Conservation (phyloP, 2,113 vertebrate genomes). For the Anthoscopus minutus region DNA sequence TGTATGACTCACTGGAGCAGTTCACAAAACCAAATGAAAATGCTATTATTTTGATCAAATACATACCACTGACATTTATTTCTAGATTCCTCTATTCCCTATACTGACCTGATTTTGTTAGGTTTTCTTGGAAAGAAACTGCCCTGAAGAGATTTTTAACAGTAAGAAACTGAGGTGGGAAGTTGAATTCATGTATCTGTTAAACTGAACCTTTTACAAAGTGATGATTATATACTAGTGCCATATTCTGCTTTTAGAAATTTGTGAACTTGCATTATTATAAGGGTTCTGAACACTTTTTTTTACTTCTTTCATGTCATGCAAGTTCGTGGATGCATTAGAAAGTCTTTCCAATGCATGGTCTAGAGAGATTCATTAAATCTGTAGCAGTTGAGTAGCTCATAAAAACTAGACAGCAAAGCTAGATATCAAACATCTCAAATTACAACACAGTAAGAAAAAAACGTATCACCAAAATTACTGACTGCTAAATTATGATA, state of each 20-base stretch:
- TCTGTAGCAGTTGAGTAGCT: not conserved
- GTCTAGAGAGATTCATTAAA: slow-evolving; percentile 3
- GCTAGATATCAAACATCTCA: not conserved
- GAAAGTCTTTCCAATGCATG: not conserved
- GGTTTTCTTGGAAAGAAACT: not conserved
- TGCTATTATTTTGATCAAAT: not conserved
- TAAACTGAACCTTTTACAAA: not conserved
- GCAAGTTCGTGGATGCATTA: not conserved
- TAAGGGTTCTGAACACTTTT: not conserved
- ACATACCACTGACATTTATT: not conserved
- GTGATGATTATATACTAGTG: not conserved
- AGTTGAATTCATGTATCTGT: not conserved
- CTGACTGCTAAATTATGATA: not conserved
- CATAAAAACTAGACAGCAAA: slow-evolving; percentile 12
- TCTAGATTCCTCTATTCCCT: not conserved
- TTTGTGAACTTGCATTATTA: not conserved
- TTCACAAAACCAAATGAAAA: not conserved
- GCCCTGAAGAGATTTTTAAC: not conserved
- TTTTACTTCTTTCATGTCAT: not conserved
- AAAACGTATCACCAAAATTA: not conserved
- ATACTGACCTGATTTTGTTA: not conserved
- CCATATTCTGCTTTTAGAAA: not conserved
- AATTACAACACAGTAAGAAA: not conserved
- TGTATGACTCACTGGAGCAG: not conserved
- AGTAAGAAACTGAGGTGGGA: not conserved